Evolutionary conservation across 2,888 invertebrate genomes (phyloP), one percentile per base, ranked within the genome.

Genomic region (Drosophila subquinaria): DNA sequence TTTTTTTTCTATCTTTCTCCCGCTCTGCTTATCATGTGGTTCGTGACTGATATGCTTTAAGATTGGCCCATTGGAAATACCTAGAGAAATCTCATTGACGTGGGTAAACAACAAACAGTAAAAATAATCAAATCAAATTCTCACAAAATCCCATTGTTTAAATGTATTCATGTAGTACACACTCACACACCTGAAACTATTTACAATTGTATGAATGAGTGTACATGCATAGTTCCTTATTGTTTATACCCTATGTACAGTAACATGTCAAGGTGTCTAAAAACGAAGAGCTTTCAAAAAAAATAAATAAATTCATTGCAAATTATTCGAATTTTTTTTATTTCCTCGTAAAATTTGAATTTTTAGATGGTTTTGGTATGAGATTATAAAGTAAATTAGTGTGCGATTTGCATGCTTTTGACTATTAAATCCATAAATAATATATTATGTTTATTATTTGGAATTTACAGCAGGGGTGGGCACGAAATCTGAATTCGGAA

Each of bases 51-150:
- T 79, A 79, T 79, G 80, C 76, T 66, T 52, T 36, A 47, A 59
- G 42, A 45, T 66, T 75, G 70, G 61, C 38, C 61, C 65, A 56
- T 56, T 65, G 27, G 45, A 60, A 69, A 76, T 70, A 48, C 66
- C 57, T 47, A 55, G 59, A 79, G 72, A 79, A 82, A 82, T 79
- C 63, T 71, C 59, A 87, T 87, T 87, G 89, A 89, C 83, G 83
- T 78, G 70, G 55, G 67, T 76, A 74, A 74, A 76, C 69, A 79
- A 62, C n/a, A 57, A 69, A 57, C 20, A 66, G 48, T 59, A 53
- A 63, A 75, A 66, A 69, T 60, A 76, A 75, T 79, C 65, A 75
- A 76, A 69, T 62, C 36, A 52, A 66, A 75, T 76, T 79, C 71
- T 42, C 70, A 70, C 75, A 62, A 74, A 53, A 60, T 62, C 38